Percentiles rank a stretch among this genome's conserved stretches.
Evolutionary conservation across 1,140 invertebrate genomes (phyloP).

Genomic region (Lordiphosa mommai): DNA sequence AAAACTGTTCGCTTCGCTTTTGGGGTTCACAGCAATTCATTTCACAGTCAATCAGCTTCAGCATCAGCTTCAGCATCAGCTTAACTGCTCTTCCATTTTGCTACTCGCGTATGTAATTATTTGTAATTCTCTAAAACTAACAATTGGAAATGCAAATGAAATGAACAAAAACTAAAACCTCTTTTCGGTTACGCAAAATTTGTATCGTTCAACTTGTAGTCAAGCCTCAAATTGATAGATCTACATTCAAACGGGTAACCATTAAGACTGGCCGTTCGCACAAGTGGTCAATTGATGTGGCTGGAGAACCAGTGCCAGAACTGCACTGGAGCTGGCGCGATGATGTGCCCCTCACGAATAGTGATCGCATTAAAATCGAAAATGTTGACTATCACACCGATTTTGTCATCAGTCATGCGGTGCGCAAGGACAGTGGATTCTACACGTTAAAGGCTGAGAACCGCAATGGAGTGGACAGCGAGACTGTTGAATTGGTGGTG

Average conservation of each 20-base stretch:
- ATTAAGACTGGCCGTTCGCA: constrained; percentile 96
- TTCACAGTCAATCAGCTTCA: constrained; percentile 10
- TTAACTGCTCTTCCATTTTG: constrained; percentile 19
- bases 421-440: constrained; percentile 93
- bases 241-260: constrained; percentile 90
- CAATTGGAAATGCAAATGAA: not conserved
- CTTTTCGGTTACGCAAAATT: constrained; percentile 79
- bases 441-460: constrained; percentile 95
- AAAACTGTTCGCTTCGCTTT: not conserved
- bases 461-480: constrained; percentile 92
- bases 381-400: constrained; percentile 95
- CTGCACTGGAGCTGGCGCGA: constrained; percentile 93
- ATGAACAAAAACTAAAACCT: constrained; percentile 7
- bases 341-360: constrained; percentile 88
- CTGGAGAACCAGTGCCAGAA: constrained; percentile 92
- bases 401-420: constrained; percentile 90
- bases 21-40: not conserved
- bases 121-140: not conserved
- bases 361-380: constrained; percentile 93
- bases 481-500: constrained; percentile 94
- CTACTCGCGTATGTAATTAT: constrained; percentile 30
- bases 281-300: constrained; percentile 95
- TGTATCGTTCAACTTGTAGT: constrained; percentile 82
- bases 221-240: constrained; percentile 95
- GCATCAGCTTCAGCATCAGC: constrained; percentile 12